Conservation (phyloP, 2,113 vertebrate genomes). For the Tenebrosternarchus preto region DNA sequence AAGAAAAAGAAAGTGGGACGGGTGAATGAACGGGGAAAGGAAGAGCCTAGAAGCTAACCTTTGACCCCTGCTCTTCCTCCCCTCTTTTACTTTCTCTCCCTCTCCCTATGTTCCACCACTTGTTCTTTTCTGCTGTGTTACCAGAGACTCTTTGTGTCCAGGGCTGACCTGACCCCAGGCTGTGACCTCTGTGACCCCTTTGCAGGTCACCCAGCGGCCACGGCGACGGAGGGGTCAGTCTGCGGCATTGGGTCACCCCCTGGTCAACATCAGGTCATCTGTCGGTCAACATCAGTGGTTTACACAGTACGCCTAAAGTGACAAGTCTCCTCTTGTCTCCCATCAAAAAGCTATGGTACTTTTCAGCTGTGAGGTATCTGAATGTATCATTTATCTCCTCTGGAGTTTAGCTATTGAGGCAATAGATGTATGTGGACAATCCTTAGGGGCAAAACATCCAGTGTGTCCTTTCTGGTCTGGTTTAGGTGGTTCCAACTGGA, state of each 20-base stretch:
- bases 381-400: background rate
- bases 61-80: conserved; percentile 48
- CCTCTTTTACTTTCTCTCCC: conserved; percentile 48
- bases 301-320: conserved; percentile 40
- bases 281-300: conserved; percentile 55
- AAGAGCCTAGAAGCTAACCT: conserved; percentile 51
- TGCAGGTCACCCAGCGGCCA: conserved; percentile 44
- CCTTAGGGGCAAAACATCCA: background rate
- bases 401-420: background rate
- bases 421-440: background rate
- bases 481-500: background rate
- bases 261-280: conserved; percentile 75
- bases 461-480: background rate
- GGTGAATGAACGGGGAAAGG: conserved; percentile 53
- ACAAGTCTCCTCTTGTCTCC: background rate
- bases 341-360: conserved; percentile 34
- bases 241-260: conserved; percentile 72
- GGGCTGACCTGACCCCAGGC: conserved; percentile 46
- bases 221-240: conserved; percentile 52
- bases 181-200: conserved; percentile 39
- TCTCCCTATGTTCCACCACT: conserved; percentile 56
- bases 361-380: conserved; percentile 9
- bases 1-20: conserved; percentile 38
- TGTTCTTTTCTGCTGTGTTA: conserved; percentile 50
- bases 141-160: conserved; percentile 52